Evolutionary conservation across 2,113 vertebrate species (phyloP).

Genomic region (Recurvirostra avosetta): DNA sequence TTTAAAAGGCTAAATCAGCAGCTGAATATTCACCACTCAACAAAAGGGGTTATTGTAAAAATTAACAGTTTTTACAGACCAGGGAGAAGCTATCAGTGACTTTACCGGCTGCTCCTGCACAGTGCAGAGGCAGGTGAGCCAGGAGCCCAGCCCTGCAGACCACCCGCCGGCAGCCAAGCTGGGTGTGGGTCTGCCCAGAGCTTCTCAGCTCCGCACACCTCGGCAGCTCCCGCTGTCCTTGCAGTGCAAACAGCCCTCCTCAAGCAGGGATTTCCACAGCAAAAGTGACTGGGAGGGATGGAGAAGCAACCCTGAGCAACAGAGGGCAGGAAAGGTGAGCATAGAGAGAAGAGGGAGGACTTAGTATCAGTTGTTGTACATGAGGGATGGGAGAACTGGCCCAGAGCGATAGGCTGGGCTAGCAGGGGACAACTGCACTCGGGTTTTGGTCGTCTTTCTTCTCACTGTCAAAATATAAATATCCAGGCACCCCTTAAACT

Average conservation of each 20-base stretch:
- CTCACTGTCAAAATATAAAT: neutral
- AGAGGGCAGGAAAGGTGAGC: neutral
- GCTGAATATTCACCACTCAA: neutral
- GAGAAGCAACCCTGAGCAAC: neutral
- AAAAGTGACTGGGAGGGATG: neutral
- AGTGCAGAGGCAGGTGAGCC: neutral
- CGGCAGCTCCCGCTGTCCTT: neutral
- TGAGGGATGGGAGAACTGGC: accelerated
- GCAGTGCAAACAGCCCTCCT: neutral
- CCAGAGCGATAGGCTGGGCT: neutral
- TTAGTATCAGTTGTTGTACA: neutral
- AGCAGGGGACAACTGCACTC: neutral
- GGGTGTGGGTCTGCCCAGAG: neutral
- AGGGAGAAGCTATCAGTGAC: neutral
- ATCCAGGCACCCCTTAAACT: neutral
- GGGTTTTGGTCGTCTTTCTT: neutral
- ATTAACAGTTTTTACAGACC: neutral
- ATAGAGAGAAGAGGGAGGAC: neutral
- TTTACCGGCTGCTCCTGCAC: neutral
- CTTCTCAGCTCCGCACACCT: neutral
- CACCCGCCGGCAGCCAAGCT: neutral
- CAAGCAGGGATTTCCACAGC: neutral
- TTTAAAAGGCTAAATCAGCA: neutral
- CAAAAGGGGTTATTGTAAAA: neutral
- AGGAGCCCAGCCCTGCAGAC: neutral